Evolutionary conservation across 2,888 invertebrate genomes (phyloP), one percentile per base, ranked within the genome.

Genomic region (Anagyrus pseudococci): DNA sequence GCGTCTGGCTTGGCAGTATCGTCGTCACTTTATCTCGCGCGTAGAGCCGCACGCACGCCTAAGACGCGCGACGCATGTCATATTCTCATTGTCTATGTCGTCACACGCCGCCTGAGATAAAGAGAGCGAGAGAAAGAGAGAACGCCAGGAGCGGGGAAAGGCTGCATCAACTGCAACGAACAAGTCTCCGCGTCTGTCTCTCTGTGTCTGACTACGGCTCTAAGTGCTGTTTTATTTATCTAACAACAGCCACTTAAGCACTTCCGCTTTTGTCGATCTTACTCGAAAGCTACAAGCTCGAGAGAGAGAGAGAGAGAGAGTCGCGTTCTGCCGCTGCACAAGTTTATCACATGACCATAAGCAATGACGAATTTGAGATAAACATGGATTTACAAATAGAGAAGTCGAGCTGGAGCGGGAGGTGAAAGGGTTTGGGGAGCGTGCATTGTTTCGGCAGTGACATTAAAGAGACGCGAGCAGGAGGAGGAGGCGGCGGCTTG

Each of bases 141-240:
- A n/a, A n/a, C n/a, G n/a, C n/a, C n/a, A n/a, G n/a, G n/a, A n/a
- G n/a, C n/a, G n/a, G n/a, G n/a, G n/a, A n/a, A n/a, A n/a, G n/a
- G n/a, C n/a, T n/a, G n/a, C n/a, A n/a, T n/a, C n/a, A n/a, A n/a
- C n/a, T n/a, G n/a, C n/a, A n/a, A n/a, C n/a, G n/a, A n/a, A n/a
- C n/a, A n/a, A n/a, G n/a, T n/a, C n/a, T n/a, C n/a, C n/a, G n/a
- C n/a, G n/a, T n/a, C n/a, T n/a, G n/a, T n/a, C n/a, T n/a, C n/a
- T n/a, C 15, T 17, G 56, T 71, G 68, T 74, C 75, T 77, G 77
- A 75, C 75, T 77, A 73, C 68, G 67, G 72, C 70, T 69, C 77
- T 77, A 76, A 80, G 79, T 79, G 77, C 76, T 77, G 75, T 79
- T 80, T 80, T 79, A 80, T 79, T 79, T 79, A 78, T 77, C 70